Percentiles rank a stretch among this genome's conserved stretches.
These are phyloP conservation scores for Nebria salina DNA, from an alignment of 2,888 invertebrate species.

Conservation along the genomic window DNA sequence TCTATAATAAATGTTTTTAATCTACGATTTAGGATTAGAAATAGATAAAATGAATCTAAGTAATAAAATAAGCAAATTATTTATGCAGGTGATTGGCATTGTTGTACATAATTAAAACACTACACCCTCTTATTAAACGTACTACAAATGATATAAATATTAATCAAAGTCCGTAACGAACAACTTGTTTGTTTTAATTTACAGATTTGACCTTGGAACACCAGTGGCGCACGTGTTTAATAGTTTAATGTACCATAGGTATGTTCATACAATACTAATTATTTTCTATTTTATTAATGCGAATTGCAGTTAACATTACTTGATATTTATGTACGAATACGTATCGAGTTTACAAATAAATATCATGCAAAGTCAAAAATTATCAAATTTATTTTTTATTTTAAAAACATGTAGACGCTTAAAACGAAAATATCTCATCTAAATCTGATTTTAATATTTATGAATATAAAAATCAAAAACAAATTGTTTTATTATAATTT, in stretches of 20 bases:
- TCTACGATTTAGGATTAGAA: too few species aligned
- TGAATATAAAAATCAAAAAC: too few species aligned
- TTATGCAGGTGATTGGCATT: too few species aligned
- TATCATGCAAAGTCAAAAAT: background rate
- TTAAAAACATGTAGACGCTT: background rate
- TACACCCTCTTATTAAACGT: background rate
- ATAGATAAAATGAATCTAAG: too few species aligned
- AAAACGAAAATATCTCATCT: background rate
- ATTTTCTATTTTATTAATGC: background rate
- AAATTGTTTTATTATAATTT: too few species aligned
- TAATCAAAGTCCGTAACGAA: background rate
- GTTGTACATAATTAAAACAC: background rate
- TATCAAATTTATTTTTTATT: too few species aligned
- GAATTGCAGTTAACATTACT: background rate
- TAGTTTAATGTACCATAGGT: background rate
- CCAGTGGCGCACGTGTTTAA: background rate
- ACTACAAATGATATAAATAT: background rate
- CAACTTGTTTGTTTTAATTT: background rate
- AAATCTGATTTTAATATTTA: too few species aligned
- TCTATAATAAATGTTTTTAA: too few species aligned
- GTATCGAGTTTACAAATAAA: background rate
- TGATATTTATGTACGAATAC: background rate
- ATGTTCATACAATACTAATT: background rate
- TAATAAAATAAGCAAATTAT: too few species aligned
- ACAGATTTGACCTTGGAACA: background rate